phyloP scores from a whole-genome alignment of 2,888 invertebrate species.

The Invenusta paracnida region DNA sequence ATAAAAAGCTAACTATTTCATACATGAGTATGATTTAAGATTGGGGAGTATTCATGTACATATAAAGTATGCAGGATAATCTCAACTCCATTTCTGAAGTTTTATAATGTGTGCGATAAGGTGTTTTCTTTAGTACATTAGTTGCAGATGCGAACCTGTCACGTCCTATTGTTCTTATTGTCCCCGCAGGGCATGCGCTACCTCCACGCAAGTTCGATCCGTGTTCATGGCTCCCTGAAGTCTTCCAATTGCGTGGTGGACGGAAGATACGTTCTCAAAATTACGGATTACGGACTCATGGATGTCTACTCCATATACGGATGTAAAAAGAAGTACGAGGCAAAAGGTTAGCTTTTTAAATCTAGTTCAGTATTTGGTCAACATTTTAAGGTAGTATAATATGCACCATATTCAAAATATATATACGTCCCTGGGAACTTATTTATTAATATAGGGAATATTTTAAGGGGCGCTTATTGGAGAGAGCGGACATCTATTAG shows the following conservation, averaged over 20 bases:
- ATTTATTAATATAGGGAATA: neutral
- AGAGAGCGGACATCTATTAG: too few relatives aligned
- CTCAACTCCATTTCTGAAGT: neutral
- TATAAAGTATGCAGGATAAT: too few relatives aligned
- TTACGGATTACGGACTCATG: conserved; percentile 82
- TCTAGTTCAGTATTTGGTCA: neutral
- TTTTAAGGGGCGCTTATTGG: neutral
- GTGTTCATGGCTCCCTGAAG: conserved; percentile 78
- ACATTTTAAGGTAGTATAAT: too few relatives aligned
- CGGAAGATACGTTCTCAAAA: conserved; percentile 87
- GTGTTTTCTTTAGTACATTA: too few relatives aligned
- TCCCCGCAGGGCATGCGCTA: conserved; percentile 75
- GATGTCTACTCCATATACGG: conserved; percentile 52
- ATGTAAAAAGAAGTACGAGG: neutral
- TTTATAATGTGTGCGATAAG: neutral
- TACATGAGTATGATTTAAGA: too few relatives aligned
- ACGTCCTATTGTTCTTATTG: neutral
- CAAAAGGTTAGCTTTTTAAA: neutral
- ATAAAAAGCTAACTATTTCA: too few relatives aligned
- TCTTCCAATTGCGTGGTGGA: conserved; percentile 90
- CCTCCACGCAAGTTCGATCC: conserved; percentile 73
- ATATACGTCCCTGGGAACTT: too few relatives aligned
- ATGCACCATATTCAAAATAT: too few relatives aligned
- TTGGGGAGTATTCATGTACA: too few relatives aligned
- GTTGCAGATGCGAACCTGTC: too few relatives aligned